phyloP scores from a whole-genome alignment of 2,797 vertebrate genomes.

The Echiichthys vipera region DNA sequence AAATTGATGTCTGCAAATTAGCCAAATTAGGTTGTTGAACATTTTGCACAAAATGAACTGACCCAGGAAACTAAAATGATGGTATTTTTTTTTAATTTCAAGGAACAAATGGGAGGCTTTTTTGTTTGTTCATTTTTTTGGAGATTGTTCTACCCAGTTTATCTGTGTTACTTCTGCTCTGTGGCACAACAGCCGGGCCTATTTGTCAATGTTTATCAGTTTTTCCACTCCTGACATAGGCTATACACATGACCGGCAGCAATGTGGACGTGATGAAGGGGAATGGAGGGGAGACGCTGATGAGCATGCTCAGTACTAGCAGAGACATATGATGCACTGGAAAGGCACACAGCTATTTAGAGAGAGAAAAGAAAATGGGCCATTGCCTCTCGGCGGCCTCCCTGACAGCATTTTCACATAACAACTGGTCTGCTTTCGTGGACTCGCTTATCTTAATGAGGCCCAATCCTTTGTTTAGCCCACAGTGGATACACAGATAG shows the following conservation, averaged over 20 bases:
- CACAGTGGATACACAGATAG: constrained; percentile 72
- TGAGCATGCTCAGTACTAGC: constrained; percentile 51
- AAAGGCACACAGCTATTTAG: constrained; percentile 49
- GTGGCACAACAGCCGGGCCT: constrained; percentile 46
- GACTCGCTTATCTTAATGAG: constrained; percentile 74
- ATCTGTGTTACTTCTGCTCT: constrained; percentile 67
- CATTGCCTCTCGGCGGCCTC: constrained; percentile 67
- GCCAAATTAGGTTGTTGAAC: not conserved
- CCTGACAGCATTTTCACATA: constrained; percentile 55
- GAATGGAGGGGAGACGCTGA: constrained; percentile 27
- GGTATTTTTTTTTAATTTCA: constrained; percentile 19
- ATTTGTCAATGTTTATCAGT: constrained; percentile 70
- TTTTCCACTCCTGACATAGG: constrained; percentile 51
- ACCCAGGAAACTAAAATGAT: constrained; percentile 7
- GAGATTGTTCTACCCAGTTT: constrained; percentile 27
- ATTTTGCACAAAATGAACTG: constrained; percentile 3
- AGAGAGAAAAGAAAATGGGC: constrained; percentile 54
- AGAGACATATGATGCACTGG: constrained; percentile 43
- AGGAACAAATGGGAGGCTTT: constrained; percentile 16
- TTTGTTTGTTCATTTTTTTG: not conserved
- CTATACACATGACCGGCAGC: constrained; percentile 63
- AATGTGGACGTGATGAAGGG: constrained; percentile 57
- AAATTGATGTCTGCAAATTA: not conserved
- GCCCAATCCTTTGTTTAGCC: constrained; percentile 75
- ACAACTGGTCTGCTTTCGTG: constrained; percentile 64